phyloP scores from a whole-genome alignment of 2,888 invertebrate genomes.

The Drosophila paucipuncta region DNA sequence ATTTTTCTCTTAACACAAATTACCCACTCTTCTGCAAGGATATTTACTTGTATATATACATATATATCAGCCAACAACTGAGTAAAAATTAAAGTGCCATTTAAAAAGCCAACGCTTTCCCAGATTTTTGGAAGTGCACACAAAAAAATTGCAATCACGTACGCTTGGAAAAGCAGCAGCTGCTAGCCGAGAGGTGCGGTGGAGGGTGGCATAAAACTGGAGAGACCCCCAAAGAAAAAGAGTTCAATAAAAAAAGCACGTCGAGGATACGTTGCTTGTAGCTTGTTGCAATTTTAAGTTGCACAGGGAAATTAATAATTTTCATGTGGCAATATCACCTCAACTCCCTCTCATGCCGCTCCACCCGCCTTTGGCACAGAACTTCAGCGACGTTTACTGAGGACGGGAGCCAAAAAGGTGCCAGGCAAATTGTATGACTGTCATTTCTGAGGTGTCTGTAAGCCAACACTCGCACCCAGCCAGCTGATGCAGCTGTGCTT shows the following conservation, averaged over 20 bases:
- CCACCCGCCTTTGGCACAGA: constrained; percentile 3
- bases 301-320: constrained; percentile 72
- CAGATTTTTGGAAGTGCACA: constrained; percentile 34
- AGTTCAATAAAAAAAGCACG: constrained; percentile 41
- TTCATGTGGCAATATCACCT: constrained; percentile 51
- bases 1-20: not conserved
- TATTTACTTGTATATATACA: not conserved
- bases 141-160: constrained; percentile 46
- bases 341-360: not conserved
- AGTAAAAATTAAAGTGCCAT: constrained; percentile 59
- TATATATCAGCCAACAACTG: constrained; percentile 24
- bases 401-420: constrained; percentile 22
- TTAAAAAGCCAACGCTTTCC: constrained; percentile 60
- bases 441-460: constrained; percentile 55
- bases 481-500: constrained; percentile 30
- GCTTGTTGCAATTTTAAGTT: constrained; percentile 71
- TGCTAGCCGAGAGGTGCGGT: constrained; percentile 7
- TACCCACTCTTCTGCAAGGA: not conserved
- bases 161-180: constrained; percentile 51
- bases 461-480: constrained; percentile 51
- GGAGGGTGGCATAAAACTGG: not conserved
- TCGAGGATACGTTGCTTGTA: constrained; percentile 34
- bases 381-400: constrained; percentile 39
- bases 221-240: constrained; percentile 7
- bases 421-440: constrained; percentile 60